These are phyloP conservation scores for Steatornis caripensis DNA, from an alignment of 2,113 vertebrate species.

Conservation along the genomic window DNA sequence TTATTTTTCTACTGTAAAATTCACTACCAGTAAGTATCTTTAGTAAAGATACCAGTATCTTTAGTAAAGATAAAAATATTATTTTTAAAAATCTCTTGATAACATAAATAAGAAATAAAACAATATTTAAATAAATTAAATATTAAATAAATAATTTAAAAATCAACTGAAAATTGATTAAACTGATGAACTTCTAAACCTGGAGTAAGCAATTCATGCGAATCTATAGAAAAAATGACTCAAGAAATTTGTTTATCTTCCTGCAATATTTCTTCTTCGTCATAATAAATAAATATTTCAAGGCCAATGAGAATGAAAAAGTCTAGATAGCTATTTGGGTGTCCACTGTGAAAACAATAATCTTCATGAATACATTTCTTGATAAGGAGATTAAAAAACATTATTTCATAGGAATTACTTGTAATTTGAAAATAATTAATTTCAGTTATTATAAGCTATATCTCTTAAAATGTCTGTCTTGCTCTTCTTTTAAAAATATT, in stretches of 20 bases:
- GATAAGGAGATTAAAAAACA: conserved; percentile 1
- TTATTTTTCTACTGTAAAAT: conserved; percentile 26
- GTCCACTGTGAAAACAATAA: conserved; percentile 19
- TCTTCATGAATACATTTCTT: conserved; percentile 25
- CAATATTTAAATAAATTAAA: neutral
- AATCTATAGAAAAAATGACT: neutral
- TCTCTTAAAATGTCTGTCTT: conserved; percentile 47
- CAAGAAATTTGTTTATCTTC: neutral
- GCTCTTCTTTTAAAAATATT: conserved; percentile 54
- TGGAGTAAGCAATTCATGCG: neutral
- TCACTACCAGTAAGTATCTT: neutral
- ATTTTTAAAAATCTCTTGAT: too few species aligned
- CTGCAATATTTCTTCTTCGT: neutral
- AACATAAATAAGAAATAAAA: neutral
- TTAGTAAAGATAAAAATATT: too few species aligned
- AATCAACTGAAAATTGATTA: neutral
- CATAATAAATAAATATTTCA: neutral
- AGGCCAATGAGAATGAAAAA: neutral
- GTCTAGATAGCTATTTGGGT: neutral
- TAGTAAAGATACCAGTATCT: too few species aligned
- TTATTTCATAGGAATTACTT: conserved; percentile 39
- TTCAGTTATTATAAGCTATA: conserved; percentile 44
- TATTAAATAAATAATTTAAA: neutral
- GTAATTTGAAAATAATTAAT: conserved; percentile 63
- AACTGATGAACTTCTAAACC: neutral